phyloP scores from a whole-genome alignment of 2,113 vertebrate genomes.

The Phrynosoma blainvillii region DNA sequence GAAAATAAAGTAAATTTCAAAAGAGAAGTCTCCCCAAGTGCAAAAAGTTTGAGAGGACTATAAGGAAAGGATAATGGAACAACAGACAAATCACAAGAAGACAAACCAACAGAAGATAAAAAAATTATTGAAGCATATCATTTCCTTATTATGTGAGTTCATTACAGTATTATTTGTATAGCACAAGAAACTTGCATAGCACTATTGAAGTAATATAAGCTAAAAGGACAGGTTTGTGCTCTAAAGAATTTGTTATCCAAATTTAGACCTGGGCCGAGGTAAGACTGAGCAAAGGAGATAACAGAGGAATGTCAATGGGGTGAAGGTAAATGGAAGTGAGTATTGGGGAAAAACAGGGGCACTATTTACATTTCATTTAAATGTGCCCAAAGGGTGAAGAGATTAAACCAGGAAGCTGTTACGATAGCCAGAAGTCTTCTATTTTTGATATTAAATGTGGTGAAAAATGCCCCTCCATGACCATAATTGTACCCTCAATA shows the following conservation, averaged over 20 bases:
- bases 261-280: background rate
- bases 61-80: background rate
- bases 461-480: too few species aligned
- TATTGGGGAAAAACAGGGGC: background rate
- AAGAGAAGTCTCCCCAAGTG: background rate
- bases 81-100: too few species aligned
- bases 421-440: too few species aligned
- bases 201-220: background rate
- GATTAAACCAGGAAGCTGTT: too few species aligned
- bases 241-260: background rate
- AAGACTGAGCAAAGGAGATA: background rate
- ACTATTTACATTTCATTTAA: background rate
- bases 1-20: background rate
- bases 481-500: too few species aligned
- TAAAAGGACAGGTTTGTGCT: background rate
- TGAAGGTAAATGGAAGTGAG: background rate
- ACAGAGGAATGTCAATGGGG: background rate
- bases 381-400: too few species aligned
- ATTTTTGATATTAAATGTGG: too few species aligned
- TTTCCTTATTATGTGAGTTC: background rate
- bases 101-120: background rate
- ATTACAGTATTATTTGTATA: background rate
- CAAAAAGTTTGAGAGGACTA: background rate
- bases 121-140: background rate
- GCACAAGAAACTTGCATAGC: background rate